Percentiles rank a stretch among this genome's conserved stretches.
Conservation (phyloP, 1,140 invertebrate species). For the Ceratina calcarata region DNA sequence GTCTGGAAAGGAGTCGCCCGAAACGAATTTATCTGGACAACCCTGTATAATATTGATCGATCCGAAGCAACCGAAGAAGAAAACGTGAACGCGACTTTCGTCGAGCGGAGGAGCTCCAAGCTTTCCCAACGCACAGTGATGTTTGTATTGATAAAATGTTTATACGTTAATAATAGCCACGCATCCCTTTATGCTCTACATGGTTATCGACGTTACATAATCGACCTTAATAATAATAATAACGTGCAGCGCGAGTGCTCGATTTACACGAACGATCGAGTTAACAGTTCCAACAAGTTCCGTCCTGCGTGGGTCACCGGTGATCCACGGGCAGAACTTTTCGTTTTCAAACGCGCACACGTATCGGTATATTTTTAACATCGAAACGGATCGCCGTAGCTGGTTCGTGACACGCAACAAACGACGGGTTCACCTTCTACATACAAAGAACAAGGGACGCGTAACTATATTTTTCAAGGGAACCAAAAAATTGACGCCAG, state of each 20-base stretch:
- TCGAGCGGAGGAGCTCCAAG: too few relatives aligned
- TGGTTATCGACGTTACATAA: slow-evolving; percentile 20
- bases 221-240: slow-evolving; percentile 21
- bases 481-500: too few relatives aligned
- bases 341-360: background rate
- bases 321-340: background rate
- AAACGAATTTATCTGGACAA: too few relatives aligned
- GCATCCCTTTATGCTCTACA: slow-evolving; percentile 7
- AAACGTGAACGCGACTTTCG: too few relatives aligned
- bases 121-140: background rate
- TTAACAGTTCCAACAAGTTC: slow-evolving; percentile 7
- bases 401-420: too few relatives aligned
- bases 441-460: too few relatives aligned
- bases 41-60: too few relatives aligned
- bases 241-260: background rate
- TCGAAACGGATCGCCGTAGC: background rate
- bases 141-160: background rate
- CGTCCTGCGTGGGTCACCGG: background rate
- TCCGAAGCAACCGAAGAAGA: too few relatives aligned
- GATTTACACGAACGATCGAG: slow-evolving; percentile 8
- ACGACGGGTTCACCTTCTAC: too few relatives aligned
- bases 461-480: background rate
- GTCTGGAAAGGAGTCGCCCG: too few relatives aligned
- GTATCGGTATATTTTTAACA: background rate
- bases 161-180: slow-evolving; percentile 1